phyloP scores from a whole-genome alignment of 2,113 vertebrate genomes.

The Uria aalge region DNA sequence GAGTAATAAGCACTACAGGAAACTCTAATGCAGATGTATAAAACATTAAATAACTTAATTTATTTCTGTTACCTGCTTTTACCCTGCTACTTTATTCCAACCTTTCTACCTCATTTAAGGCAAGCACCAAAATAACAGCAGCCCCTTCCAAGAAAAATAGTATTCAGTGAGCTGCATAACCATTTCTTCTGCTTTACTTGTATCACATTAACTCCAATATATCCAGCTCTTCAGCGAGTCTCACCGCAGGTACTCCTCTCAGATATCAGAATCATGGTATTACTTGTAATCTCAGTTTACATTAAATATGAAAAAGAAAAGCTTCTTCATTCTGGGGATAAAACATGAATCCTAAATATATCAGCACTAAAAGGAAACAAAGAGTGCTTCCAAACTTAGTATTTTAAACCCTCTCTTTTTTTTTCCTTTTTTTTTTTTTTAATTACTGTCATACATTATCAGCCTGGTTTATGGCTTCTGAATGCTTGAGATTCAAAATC shows the following conservation, averaged over 20 bases:
- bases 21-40: not conserved
- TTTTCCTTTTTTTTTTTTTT: not conserved
- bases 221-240: not conserved
- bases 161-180: not conserved
- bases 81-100: not conserved
- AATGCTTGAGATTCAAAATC: not conserved
- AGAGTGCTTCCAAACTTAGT: not conserved
- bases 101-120: not conserved
- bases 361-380: not conserved
- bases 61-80: conserved; percentile 8
- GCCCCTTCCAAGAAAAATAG: not conserved
- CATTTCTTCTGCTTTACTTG: not conserved
- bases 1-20: not conserved
- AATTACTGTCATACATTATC: not conserved
- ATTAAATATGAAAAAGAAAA: not conserved
- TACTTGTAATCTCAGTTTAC: not conserved
- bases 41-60: conserved; percentile 33
- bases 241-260: not conserved
- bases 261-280: not conserved
- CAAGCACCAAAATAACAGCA: not conserved
- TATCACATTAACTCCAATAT: not conserved
- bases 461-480: not conserved
- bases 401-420: not conserved
- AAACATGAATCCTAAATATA: not conserved
- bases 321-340: not conserved